phyloP scores from a whole-genome alignment of 2,888 invertebrate genomes.

The Marasmarcha lunaedactyla region DNA sequence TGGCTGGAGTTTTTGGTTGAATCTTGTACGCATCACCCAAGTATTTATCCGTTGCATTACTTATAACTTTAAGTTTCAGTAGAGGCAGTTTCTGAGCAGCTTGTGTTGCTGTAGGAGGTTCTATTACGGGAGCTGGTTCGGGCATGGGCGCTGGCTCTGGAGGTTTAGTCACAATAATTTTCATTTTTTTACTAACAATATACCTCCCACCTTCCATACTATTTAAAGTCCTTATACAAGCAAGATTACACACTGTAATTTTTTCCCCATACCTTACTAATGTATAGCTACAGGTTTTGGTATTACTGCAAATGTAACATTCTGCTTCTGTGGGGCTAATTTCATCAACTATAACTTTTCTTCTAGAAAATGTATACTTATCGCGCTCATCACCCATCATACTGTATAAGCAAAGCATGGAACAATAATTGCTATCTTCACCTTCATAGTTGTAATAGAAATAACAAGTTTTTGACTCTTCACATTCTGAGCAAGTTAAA shows the following conservation, averaged over 20 bases:
- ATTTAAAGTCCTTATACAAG: conserved; percentile 67
- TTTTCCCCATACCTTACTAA: conserved; percentile 60
- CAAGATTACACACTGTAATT: conserved; percentile 65
- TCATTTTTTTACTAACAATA: conserved; percentile 33
- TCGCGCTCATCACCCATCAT: conserved; percentile 66
- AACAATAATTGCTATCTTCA: conserved; percentile 63
- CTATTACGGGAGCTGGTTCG: neutral
- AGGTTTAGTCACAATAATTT: too few relatives aligned
- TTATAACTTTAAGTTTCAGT: conserved; percentile 59
- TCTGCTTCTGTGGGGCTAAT: conserved; percentile 23
- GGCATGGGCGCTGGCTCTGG: neutral
- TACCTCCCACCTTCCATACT: conserved; percentile 44
- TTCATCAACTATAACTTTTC: conserved; percentile 62
- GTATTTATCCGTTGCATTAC: conserved; percentile 65
- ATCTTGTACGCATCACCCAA: conserved; percentile 66
- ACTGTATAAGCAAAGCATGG: conserved; percentile 62
- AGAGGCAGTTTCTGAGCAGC: conserved; percentile 31
- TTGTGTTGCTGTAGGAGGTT: conserved; percentile 4
- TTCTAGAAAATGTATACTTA: conserved; percentile 65
- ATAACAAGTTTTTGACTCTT: conserved; percentile 49
- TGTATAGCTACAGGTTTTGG: conserved; percentile 54
- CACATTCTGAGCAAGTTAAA: conserved; percentile 49
- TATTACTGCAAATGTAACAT: conserved; percentile 64
- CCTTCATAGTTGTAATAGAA: conserved; percentile 58
- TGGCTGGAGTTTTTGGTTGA: conserved; percentile 69